Conservation (phyloP, 2,113 vertebrate genomes). For the Chitala chitala region DNA sequence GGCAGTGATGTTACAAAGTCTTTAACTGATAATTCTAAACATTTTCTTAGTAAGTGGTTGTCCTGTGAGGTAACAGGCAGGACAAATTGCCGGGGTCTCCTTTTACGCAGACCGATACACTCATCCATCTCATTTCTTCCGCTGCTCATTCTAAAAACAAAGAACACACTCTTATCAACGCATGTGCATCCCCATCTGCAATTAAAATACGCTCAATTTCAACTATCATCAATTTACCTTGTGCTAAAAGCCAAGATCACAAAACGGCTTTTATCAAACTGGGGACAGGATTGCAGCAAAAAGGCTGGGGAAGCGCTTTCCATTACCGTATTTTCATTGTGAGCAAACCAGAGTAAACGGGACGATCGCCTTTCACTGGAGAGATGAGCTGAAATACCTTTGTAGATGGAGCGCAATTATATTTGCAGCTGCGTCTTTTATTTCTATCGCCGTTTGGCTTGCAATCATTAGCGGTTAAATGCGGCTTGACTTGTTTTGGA, state of each 20-base stretch:
- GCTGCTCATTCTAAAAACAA: constrained; percentile 17
- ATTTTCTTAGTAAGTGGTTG: constrained; percentile 20
- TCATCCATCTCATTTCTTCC: constrained; percentile 18
- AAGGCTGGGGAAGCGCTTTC: neutral
- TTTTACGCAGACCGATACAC: constrained; percentile 10
- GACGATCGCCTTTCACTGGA: constrained; percentile 4
- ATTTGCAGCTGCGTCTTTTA: neutral
- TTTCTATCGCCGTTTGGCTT: neutral
- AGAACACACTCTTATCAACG: neutral
- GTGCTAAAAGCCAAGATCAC: neutral
- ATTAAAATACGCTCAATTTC: constrained; percentile 15
- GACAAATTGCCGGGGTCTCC: constrained; percentile 5
- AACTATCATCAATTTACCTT: constrained; percentile 13
- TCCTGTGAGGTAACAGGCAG: constrained; percentile 5
- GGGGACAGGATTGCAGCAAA: neutral
- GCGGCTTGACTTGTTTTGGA: constrained; percentile 1
- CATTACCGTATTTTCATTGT: neutral
- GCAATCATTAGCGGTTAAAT: neutral
- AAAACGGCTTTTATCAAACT: constrained; percentile 5
- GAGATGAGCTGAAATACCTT: neutral
- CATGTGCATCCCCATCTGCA: neutral
- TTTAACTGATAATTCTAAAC: constrained; percentile 12
- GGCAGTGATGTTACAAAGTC: neutral
- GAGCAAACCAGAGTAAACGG: neutral
- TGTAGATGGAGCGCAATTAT: neutral